Conservation (phyloP, 1,140 invertebrate genomes). For the Thaumetopoea pityocampa region DNA sequence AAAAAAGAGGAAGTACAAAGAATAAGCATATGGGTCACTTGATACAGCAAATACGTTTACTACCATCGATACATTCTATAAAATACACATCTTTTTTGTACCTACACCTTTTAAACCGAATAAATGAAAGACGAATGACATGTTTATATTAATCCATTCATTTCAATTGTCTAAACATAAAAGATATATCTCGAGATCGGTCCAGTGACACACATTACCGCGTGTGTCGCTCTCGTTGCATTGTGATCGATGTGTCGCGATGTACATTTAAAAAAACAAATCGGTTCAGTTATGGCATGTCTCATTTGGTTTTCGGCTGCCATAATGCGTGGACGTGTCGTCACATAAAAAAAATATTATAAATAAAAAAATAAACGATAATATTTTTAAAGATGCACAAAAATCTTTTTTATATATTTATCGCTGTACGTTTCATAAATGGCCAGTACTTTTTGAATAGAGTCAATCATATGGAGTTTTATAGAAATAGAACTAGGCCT, state of each 20-base stretch:
- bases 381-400: conserved; percentile 3
- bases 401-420: conserved; percentile 10
- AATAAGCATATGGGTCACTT: no score
- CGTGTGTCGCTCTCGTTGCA: conserved; percentile 39
- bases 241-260: conserved; percentile 36
- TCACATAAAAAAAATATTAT: conserved; percentile 10
- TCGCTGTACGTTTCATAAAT: conserved; percentile 17
- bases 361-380: conserved; percentile 19
- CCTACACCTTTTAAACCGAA: no score
- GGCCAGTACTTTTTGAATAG: conserved; percentile 38
- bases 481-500: conserved; percentile 55
- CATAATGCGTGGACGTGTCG: conserved; percentile 32
- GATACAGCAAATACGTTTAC: no score
- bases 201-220: conserved; percentile 52
- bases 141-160: no score
- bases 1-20: no score
- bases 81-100: no score
- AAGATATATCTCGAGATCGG: conserved; percentile 52
- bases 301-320: conserved; percentile 45
- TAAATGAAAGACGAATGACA: no score
- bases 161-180: conserved; percentile 25
- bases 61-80: no score
- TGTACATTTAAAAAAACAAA: conserved; percentile 52
- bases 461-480: conserved; percentile 60
- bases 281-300: conserved; percentile 22